Evolutionary conservation across 2,888 invertebrate genomes (phyloP), one percentile per base, ranked within the genome.

Genomic region (Stratiomys singularior): DNA sequence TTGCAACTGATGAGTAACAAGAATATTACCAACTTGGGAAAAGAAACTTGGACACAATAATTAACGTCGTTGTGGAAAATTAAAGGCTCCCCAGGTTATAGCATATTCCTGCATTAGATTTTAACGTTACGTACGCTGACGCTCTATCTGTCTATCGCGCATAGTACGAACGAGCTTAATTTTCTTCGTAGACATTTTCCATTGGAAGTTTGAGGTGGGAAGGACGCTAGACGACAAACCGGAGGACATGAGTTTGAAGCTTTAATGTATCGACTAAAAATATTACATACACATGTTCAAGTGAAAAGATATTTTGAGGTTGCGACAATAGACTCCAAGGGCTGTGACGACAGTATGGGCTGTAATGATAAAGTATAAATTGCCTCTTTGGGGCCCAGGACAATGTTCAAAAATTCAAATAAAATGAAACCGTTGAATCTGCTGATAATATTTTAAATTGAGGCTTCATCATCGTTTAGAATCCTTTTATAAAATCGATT

Each of bases 41-140:
- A 74, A 30, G 74, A 74, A 60, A 74, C 74, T 81, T 81, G 80
- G 80, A 78, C 79, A 78, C 78, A 80, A 80, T 80, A 81, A 80
- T 79, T 80, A 80, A 80, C 79, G 81, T 81, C 80, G 81, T 79
- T 81, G 79, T 81, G 79, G 80, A 79, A 81, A 81, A 81, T 82
- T 81, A 82, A 82, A 80, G 81, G 80, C 79, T 80, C 81, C 81
- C 81, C 76, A 80, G 81, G 81, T 81, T 80, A 79, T 79, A 76
- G 77, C 79, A 80, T 79, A 80, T 69, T 25, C 69, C 23, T 9
- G 46, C 47, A 47, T 9, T 30, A 66, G 37, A 27, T 21, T 66
- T 30, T 13, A 15, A 23, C 52, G 52, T 52, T 44, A 52, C 18
- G 52, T 2, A 52, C n/a, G 52, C 52, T 52, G 37, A 52, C 52